These are phyloP conservation scores for Potamarius usumacintae DNA, from an alignment of 2,113 vertebrate species.

Conservation along the genomic window DNA sequence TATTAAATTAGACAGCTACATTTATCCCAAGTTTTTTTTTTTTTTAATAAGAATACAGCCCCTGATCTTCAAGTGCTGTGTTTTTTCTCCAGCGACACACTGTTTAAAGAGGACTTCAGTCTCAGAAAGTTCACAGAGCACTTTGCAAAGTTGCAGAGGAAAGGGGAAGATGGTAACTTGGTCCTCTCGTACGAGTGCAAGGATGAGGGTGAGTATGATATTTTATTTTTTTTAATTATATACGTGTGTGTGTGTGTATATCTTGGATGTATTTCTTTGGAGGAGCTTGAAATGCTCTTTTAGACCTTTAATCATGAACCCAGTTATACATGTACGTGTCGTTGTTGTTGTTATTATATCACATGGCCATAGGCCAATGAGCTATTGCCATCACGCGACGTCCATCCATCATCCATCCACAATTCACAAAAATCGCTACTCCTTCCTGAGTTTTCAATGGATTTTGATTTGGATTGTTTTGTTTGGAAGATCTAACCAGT, in stretches of 20 bases:
- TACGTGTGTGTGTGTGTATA: no score
- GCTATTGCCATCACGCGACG: no score
- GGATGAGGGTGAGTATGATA: constrained; percentile 69
- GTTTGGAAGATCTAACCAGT: no score
- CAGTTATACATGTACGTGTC: neutral
- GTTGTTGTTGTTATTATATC: no score
- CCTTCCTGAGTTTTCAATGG: no score
- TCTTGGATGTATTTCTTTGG: neutral
- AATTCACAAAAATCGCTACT: no score
- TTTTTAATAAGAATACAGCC: neutral
- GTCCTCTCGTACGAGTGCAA: constrained; percentile 75
- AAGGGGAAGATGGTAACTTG: constrained; percentile 63
- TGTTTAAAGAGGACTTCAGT: constrained; percentile 81
- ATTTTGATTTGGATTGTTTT: no score
- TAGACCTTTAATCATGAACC: neutral
- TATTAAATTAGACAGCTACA: neutral
- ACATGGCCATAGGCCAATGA: no score
- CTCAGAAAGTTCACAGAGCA: constrained; percentile 61
- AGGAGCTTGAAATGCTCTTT: neutral
- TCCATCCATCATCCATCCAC: no score
- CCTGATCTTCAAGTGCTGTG: neutral
- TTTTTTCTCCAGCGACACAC: constrained; percentile 71
- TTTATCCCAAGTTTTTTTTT: neutral
- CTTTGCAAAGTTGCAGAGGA: constrained; percentile 63
- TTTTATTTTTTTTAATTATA: neutral